phyloP scores from a whole-genome alignment of 1,140 invertebrate species.

The Drosophila lacteicornis region DNA sequence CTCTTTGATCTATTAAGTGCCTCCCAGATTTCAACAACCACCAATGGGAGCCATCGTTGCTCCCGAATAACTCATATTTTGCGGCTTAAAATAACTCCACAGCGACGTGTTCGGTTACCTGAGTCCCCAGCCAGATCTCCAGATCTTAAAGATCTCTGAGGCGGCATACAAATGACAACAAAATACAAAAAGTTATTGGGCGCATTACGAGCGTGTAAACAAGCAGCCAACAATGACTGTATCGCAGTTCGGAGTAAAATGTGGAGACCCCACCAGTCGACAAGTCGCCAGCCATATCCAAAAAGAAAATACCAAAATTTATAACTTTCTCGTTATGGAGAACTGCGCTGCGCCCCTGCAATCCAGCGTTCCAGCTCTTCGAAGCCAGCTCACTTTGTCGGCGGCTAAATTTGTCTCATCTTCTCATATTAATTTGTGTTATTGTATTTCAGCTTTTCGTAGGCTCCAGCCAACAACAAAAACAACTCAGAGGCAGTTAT shows the following conservation, averaged over 20 bases:
- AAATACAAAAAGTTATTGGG: slow-evolving; percentile 60
- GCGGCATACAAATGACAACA: slow-evolving; percentile 40
- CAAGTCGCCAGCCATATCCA: slow-evolving; percentile 13
- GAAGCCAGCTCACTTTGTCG: slow-evolving; percentile 66
- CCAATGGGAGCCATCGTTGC: neutral
- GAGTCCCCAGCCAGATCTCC: neutral
- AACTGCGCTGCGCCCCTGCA: slow-evolving; percentile 12
- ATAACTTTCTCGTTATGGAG: slow-evolving; percentile 83
- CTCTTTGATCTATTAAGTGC: neutral
- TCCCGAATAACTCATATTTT: slow-evolving; percentile 12
- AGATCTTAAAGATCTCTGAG: slow-evolving; percentile 6
- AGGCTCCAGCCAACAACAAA: slow-evolving; percentile 41
- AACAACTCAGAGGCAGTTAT: slow-evolving; percentile 15
- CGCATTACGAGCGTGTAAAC: slow-evolving; percentile 77
- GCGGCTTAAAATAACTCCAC: slow-evolving; percentile 4
- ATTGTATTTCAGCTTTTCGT: slow-evolving; percentile 74
- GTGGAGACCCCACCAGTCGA: slow-evolving; percentile 64
- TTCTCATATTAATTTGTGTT: slow-evolving; percentile 83
- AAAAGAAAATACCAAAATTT: slow-evolving; percentile 81
- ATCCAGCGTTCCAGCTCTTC: neutral
- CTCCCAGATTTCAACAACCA: neutral
- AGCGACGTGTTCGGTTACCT: slow-evolving; percentile 4
- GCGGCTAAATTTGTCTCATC: slow-evolving; percentile 82
- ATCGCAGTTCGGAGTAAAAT: slow-evolving; percentile 7
- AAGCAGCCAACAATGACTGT: slow-evolving; percentile 75